A percentile compares a stretch with the other conserved stretches of the same genome.
Conservation (phyloP, 2,888 invertebrate genomes). For the Megastigmus dorsalis region DNA sequence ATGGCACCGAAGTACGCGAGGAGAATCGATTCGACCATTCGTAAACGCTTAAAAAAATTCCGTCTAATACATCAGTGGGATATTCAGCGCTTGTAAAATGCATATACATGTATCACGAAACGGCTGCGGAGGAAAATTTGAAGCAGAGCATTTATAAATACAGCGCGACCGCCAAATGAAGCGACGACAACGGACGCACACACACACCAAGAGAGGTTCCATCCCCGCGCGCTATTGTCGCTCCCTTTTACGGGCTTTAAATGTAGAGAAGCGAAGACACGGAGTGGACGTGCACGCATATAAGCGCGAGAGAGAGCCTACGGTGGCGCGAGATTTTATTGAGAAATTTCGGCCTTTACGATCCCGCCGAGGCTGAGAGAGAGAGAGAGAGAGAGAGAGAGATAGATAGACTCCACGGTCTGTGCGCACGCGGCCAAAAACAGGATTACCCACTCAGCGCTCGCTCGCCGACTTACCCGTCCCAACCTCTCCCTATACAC, state of each 20-base stretch:
- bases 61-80: too few relatives aligned
- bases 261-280: background rate
- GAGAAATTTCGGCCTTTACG: constrained; percentile 51
- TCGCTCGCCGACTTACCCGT: background rate
- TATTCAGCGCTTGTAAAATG: too few relatives aligned
- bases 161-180: constrained; percentile 24
- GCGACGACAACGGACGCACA: background rate
- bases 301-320: constrained; percentile 5
- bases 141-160: background rate
- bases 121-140: background rate
- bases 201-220: too few relatives aligned
- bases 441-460: constrained; percentile 62
- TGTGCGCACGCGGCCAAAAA: constrained; percentile 57
- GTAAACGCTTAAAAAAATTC: too few relatives aligned
- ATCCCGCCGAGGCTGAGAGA: constrained; percentile 28
- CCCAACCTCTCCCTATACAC: background rate
- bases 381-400: background rate
- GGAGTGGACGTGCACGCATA: background rate
- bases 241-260: constrained; percentile 24
- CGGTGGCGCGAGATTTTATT: constrained; percentile 39
- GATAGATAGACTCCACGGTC: background rate
- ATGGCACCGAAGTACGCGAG: too few relatives aligned
- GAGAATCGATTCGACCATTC: too few relatives aligned
- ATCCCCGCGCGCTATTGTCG: constrained; percentile 19
- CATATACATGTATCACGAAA: too few relatives aligned